phyloP scores from a whole-genome alignment of 2,888 invertebrate genomes.

The Pyrgus malvae region DNA sequence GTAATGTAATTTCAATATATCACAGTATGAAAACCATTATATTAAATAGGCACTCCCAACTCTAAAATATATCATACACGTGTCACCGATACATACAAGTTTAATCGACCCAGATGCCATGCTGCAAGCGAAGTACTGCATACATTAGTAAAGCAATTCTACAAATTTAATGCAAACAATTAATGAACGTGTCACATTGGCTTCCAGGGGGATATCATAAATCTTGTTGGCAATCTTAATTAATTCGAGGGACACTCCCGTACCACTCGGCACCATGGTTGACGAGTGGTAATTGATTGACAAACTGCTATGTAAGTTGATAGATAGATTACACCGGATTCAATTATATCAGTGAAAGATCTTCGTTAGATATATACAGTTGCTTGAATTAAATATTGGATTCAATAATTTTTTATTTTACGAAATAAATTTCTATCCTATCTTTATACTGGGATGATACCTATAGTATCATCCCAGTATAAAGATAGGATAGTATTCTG shows the following conservation, averaged over 20 bases:
- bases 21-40: too few relatives aligned
- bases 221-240: slow-evolving; percentile 15
- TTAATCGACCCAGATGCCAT: background rate
- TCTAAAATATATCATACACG: too few relatives aligned
- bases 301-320: background rate
- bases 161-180: background rate
- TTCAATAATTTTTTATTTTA: too few relatives aligned
- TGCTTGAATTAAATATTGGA: too few relatives aligned
- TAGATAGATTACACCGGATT: background rate
- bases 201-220: slow-evolving; percentile 2
- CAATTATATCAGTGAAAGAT: background rate
- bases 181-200: slow-evolving; percentile 6
- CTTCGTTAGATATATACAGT: background rate
- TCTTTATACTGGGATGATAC: too few relatives aligned
- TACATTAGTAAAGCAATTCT: background rate
- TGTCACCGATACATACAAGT: too few relatives aligned
- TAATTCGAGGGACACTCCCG: slow-evolving; percentile 2
- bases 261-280: background rate
- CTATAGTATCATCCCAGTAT: too few relatives aligned
- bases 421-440: too few relatives aligned
- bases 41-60: too few relatives aligned
- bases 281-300: slow-evolving; percentile 5
- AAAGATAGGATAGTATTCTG: too few relatives aligned
- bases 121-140: background rate
- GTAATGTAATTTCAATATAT: too few relatives aligned